Percentiles rank a stretch among this genome's conserved stretches.
Evolutionary conservation across 2,888 invertebrate genomes (phyloP).

Genomic region (Cenopis cana): DNA sequence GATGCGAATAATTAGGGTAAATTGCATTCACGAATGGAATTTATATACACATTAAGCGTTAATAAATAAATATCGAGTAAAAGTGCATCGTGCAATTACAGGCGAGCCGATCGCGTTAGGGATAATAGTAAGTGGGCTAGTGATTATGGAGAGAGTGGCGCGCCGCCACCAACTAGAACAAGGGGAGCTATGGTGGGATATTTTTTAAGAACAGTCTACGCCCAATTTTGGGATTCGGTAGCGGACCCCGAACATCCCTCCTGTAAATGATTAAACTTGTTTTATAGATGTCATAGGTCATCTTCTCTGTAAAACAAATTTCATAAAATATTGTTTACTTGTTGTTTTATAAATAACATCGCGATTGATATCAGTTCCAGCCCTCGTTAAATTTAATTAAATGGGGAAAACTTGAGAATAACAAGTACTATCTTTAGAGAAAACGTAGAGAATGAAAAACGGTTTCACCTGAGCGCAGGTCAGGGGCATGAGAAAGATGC

Average conservation of each 20-base stretch:
- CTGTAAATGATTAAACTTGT: too few species aligned
- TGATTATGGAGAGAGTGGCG: conserved; percentile 71
- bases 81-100: conserved; percentile 72
- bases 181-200: conserved; percentile 2
- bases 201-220: too few species aligned
- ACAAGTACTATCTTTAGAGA: conserved; percentile 70
- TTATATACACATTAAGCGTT: background rate
- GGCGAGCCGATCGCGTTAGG: conserved; percentile 73
- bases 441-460: conserved; percentile 79
- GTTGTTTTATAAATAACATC: background rate
- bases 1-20: too few species aligned
- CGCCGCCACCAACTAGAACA: conserved; percentile 9
- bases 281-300: too few species aligned
- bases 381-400: conserved; percentile 1
- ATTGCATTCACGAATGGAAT: background rate
- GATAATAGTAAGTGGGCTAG: conserved; percentile 61
- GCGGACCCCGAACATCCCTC: too few species aligned
- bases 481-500: conserved; percentile 77
- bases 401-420: conserved; percentile 53
- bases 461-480: conserved; percentile 78
- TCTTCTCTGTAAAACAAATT: background rate
- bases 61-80: conserved; percentile 48
- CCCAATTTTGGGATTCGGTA: too few species aligned
- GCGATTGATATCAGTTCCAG: background rate
- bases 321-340: background rate